phyloP scores from a whole-genome alignment of 1,140 invertebrate genomes.

The Theocolax elegans region DNA sequence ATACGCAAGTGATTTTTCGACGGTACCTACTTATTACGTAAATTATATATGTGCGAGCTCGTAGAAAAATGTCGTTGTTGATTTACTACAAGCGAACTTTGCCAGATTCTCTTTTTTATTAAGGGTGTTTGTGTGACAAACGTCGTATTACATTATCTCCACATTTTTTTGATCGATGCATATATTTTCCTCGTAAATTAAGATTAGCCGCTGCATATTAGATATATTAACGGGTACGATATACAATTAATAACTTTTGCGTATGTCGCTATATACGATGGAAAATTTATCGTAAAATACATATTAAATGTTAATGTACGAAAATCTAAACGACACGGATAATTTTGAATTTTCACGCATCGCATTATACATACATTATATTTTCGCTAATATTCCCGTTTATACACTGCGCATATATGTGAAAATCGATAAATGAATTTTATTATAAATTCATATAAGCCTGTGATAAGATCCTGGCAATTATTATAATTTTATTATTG shows the following conservation, averaged over 20 bases:
- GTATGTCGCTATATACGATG: too few relatives aligned
- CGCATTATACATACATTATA: too few relatives aligned
- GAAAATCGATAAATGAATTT: constrained; percentile 17
- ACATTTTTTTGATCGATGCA: too few relatives aligned
- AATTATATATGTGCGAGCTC: constrained; percentile 1
- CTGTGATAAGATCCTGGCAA: background rate
- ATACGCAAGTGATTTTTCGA: constrained; percentile 22
- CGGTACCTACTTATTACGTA: constrained; percentile 22
- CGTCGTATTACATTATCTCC: background rate
- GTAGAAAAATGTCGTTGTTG: background rate
- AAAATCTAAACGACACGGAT: too few relatives aligned
- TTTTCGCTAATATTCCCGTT: constrained; percentile 8
- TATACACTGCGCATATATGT: too few relatives aligned
- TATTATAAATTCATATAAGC: constrained; percentile 13
- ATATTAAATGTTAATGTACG: too few relatives aligned
- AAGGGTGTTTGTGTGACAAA: background rate
- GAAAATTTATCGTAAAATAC: too few relatives aligned
- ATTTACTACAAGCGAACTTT: constrained; percentile 2
- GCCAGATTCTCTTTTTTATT: constrained; percentile 17
- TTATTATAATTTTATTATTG: constrained; percentile 12
- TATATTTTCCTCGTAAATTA: too few relatives aligned
- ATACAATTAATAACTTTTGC: too few relatives aligned
- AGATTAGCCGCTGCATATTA: too few relatives aligned
- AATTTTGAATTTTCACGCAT: too few relatives aligned
- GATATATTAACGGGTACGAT: too few relatives aligned